These are phyloP conservation scores for Dolomedes plantarius DNA, from an alignment of 2,888 invertebrate species.

Conservation along the genomic window DNA sequence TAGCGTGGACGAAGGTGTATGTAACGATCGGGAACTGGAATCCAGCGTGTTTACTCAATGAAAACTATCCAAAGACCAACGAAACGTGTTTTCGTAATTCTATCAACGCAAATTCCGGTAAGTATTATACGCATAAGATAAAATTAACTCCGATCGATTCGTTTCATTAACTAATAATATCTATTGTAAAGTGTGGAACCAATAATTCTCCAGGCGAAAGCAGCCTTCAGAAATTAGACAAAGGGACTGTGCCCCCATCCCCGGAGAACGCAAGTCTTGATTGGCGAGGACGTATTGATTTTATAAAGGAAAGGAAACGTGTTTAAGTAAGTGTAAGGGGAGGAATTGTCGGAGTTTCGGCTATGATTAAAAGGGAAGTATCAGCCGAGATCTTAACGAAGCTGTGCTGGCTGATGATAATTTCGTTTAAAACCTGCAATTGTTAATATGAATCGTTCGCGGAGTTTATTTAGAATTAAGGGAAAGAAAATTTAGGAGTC, in stretches of 20 bases:
- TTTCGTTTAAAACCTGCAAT: background rate
- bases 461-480: too few species aligned
- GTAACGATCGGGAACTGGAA: too few species aligned
- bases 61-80: background rate
- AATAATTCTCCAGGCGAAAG: constrained; percentile 8
- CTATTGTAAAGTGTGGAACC: background rate
- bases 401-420: background rate
- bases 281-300: constrained; percentile 62
- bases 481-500: too few species aligned
- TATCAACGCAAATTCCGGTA: background rate
- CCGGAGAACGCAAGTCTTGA: constrained; percentile 20
- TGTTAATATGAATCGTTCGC: too few species aligned
- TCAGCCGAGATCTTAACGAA: background rate
- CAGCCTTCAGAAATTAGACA: constrained; percentile 2
- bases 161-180: constrained; percentile 11
- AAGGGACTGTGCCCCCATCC: background rate
- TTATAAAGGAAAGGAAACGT: constrained; percentile 50
- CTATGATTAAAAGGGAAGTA: background rate
- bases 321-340: constrained; percentile 49
- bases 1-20: too few species aligned
- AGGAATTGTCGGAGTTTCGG: background rate
- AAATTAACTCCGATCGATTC: background rate
- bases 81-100: background rate
- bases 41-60: too few species aligned
- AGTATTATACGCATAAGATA: background rate